A percentile compares a stretch with the other conserved stretches of the same genome.
Evolutionary conservation across 2,888 invertebrate species (phyloP).

Genomic region (Napeogenes sylphis): DNA sequence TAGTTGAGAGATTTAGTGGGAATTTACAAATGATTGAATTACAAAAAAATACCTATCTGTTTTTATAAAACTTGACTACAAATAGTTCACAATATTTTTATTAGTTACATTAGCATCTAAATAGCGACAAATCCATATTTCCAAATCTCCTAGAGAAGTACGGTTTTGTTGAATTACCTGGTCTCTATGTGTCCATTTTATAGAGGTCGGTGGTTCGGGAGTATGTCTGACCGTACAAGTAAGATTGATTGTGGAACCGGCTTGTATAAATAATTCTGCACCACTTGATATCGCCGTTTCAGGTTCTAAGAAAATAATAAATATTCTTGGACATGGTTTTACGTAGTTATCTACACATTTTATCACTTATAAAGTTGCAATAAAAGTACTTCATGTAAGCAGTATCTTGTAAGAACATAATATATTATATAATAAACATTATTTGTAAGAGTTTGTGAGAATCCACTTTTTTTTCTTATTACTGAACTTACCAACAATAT

Average conservation of each 20-base stretch:
- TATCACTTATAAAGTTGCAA: too few species aligned
- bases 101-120: not conserved
- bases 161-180: slow-evolving; percentile 61
- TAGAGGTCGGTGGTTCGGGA: slow-evolving; percentile 89
- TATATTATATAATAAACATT: too few species aligned
- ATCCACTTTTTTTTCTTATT: not conserved
- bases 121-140: not conserved
- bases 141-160: not conserved
- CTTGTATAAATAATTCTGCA: slow-evolving; percentile 88
- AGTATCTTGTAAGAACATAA: too few species aligned
- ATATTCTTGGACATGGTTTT: slow-evolving; percentile 9
- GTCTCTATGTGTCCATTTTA: slow-evolving; percentile 89
- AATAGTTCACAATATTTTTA: too few species aligned
- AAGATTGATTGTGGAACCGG: slow-evolving; percentile 91
- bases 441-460: too few species aligned
- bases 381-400: too few species aligned
- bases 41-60: too few species aligned
- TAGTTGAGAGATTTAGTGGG: too few species aligned
- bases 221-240: slow-evolving; percentile 90
- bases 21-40: too few species aligned
- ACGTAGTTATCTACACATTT: too few species aligned
- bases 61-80: too few species aligned
- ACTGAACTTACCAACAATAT: slow-evolving; percentile 85
- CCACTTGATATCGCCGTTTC: slow-evolving; percentile 88
- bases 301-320: slow-evolving; percentile 78